These are phyloP conservation scores for Mechanitis messenoides DNA, from an alignment of 2,888 invertebrate species.

Conservation along the genomic window DNA sequence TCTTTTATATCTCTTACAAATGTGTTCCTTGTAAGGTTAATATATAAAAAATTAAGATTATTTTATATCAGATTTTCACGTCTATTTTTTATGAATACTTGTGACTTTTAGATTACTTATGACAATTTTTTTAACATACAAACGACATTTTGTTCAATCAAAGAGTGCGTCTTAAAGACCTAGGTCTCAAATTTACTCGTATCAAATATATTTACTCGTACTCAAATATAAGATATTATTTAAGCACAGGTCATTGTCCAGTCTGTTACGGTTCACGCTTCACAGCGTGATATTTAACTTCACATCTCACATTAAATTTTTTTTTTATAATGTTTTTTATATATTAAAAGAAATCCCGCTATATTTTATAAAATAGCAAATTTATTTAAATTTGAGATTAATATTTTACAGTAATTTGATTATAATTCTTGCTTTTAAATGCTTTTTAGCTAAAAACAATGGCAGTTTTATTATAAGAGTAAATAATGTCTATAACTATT, in stretches of 20 bases:
- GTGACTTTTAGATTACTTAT: neutral
- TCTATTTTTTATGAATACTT: neutral
- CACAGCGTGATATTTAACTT: slow-evolving; percentile 30
- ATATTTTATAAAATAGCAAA: no score
- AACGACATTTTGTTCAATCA: no score
- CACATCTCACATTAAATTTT: slow-evolving; percentile 25
- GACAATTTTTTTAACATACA: neutral
- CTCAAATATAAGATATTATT: slow-evolving; percentile 14
- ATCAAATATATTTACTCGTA: neutral
- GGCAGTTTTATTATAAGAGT: no score
- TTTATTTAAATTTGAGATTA: no score
- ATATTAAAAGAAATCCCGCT: neutral
- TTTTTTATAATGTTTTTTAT: neutral
- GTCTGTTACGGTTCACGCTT: slow-evolving; percentile 38
- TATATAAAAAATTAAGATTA: no score
- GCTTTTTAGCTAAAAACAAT: no score
- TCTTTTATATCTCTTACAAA: no score
- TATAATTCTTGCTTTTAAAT: no score
- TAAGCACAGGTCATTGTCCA: slow-evolving; percentile 33
- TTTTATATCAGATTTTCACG: no score
- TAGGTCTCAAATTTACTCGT: neutral
- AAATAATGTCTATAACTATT: no score
- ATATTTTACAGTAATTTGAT: no score
- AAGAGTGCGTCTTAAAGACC: neutral
- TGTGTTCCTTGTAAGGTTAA: no score